Evolutionary conservation across 1,140 invertebrate genomes (phyloP), one percentile per base, ranked within the genome.

Genomic region (Lysiphlebus fabarum): DNA sequence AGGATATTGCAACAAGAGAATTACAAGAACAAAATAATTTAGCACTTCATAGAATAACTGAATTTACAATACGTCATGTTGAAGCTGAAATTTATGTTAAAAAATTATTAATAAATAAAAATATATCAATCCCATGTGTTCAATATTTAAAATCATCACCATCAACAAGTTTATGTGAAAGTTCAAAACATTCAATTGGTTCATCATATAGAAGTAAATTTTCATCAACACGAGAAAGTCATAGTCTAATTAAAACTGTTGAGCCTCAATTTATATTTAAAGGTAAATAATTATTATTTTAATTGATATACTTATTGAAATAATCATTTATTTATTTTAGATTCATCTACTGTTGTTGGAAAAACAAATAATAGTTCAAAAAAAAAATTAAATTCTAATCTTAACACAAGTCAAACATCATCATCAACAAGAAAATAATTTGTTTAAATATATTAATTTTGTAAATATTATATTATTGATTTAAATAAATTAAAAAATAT

Each of bases 81-180:
- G 77, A 80, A 65, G 72, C 70, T 12, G 78, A 79, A 54, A 53
- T 62, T 14, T 80, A 78, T 42, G 61, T 80, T 6, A 77, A 77
- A 56, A 78, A 77, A 47, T 67, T 79, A 3, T 42, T 80, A 1
- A 36, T 60, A 0, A 61, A 67, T 4, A 70, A 66, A 12, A 71
- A 72, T 37, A 77, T 80, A 12, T 53, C 64, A 6, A 53, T 80
- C 14, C 77, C 76, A 2, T 62, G 59, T 17, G 58, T 65, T 42
- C 65, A 68, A 50, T 63, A 70, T 45, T 53, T 70, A 8, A 65
- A 63, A 55, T 67, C 67, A 40, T 69, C 72, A 4, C 58, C 65
- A n/a, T 12, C 51, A 5, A 60, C 67, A 0, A 75, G 70, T 47
- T 59, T 65, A 56, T 68, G 65, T 36, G 59, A 33, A 6, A 70